phyloP scores from a whole-genome alignment of 2,888 invertebrate species.

The Trichopoda pennipes region DNA sequence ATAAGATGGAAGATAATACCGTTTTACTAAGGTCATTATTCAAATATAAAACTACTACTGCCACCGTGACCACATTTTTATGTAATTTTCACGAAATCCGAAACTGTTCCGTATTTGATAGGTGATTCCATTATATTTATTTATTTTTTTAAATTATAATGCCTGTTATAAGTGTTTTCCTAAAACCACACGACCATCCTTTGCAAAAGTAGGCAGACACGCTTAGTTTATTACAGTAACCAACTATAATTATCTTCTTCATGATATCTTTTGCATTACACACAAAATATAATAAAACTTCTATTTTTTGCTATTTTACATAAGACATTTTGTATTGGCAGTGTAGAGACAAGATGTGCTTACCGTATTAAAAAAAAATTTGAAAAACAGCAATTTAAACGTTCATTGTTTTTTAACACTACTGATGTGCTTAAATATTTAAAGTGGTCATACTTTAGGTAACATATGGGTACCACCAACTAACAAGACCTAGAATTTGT shows the following conservation, averaged over 20 bases:
- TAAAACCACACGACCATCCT: constrained; percentile 10
- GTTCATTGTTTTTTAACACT: constrained; percentile 62
- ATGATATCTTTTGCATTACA: not conserved
- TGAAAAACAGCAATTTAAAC: constrained; percentile 36
- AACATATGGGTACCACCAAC: constrained; percentile 44
- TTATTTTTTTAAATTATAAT: too few relatives aligned
- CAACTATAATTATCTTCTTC: constrained; percentile 40
- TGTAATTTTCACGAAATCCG: too few relatives aligned
- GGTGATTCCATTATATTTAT: too few relatives aligned
- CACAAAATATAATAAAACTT: not conserved
- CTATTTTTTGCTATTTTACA: not conserved
- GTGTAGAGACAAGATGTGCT: constrained; percentile 2
- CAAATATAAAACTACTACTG: too few relatives aligned
- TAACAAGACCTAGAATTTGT: constrained; percentile 33
- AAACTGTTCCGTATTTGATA: too few relatives aligned
- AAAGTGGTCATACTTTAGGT: constrained; percentile 51
- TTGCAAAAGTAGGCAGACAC: not conserved
- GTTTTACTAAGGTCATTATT: too few relatives aligned
- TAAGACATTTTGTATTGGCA: constrained; percentile 14
- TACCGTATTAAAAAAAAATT: not conserved
- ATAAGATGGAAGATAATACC: too few relatives aligned
- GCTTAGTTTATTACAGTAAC: not conserved
- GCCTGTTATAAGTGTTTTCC: not conserved
- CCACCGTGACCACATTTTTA: too few relatives aligned
- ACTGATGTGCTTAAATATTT: constrained; percentile 56